phyloP scores from a whole-genome alignment of 2,113 vertebrate genomes.

The Macheiramphus alcinus region DNA sequence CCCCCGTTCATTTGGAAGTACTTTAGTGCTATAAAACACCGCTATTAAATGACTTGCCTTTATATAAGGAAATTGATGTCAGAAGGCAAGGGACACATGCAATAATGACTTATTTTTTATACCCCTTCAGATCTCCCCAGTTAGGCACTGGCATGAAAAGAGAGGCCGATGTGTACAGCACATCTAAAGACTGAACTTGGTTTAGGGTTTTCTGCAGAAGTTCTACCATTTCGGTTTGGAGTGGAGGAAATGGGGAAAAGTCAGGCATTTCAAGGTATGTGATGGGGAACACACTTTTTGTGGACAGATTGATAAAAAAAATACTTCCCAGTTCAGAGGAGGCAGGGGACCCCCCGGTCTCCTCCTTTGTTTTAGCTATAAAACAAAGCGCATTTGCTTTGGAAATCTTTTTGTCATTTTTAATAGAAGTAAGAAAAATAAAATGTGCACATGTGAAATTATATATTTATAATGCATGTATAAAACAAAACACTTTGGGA shows the following conservation, averaged over 20 bases:
- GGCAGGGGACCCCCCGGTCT: fast-evolving
- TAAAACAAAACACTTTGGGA: not conserved
- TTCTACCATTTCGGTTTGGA: not conserved
- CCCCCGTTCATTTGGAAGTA: not conserved
- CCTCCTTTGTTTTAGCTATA: not conserved
- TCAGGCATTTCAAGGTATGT: not conserved
- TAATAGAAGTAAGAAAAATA: not conserved
- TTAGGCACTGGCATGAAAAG: not conserved
- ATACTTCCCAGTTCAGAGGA: not conserved
- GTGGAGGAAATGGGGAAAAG: not conserved
- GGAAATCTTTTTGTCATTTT: not conserved
- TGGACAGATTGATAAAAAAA: not conserved
- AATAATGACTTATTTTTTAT: not conserved
- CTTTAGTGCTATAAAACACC: not conserved
- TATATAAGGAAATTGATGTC: not conserved
- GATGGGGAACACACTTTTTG: not conserved
- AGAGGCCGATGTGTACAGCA: fast-evolving
- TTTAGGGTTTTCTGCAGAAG: not conserved
- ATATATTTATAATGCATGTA: not conserved
- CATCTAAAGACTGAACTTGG: fast-evolving
- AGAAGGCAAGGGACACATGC: not conserved
- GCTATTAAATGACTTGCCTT: not conserved
- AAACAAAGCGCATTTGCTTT: not conserved
- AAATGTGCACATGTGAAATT: not conserved
- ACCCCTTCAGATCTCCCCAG: no score